phyloP scores from a whole-genome alignment of 2,888 invertebrate species.

The Drosophila formosana region DNA sequence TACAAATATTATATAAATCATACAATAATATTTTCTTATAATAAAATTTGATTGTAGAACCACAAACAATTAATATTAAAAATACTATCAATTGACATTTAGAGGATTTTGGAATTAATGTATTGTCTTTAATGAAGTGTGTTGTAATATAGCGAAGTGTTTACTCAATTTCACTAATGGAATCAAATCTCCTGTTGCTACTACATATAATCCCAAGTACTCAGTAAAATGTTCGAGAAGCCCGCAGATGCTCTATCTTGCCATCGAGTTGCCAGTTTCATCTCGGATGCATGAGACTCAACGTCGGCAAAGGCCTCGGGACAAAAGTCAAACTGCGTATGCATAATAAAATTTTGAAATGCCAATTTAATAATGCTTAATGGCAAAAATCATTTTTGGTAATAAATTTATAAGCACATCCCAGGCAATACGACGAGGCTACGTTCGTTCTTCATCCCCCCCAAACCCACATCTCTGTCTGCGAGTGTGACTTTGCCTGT shows the following conservation, averaged over 20 bases:
- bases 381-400: slow-evolving; percentile 81
- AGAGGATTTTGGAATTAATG: neutral
- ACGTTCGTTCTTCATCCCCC: slow-evolving; percentile 15
- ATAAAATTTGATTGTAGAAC: no score
- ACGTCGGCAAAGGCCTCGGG: slow-evolving; percentile 36
- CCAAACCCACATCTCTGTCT: neutral
- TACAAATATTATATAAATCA: neutral
- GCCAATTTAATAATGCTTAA: slow-evolving; percentile 83
- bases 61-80: neutral
- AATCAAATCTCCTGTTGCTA: slow-evolving; percentile 1
- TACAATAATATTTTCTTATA: no score
- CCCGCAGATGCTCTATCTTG: neutral
- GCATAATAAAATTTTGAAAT: slow-evolving; percentile 73
- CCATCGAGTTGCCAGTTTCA: slow-evolving; percentile 16
- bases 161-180: slow-evolving; percentile 19
- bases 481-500: slow-evolving; percentile 5
- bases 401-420: slow-evolving; percentile 75
- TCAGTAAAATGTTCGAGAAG: neutral
- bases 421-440: slow-evolving; percentile 19
- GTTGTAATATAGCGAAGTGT: neutral
- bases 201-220: slow-evolving; percentile 2
- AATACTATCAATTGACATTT: neutral
- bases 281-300: slow-evolving; percentile 13
- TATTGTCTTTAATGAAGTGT: neutral
- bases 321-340: slow-evolving; percentile 65